phyloP scores from a whole-genome alignment of 2,888 invertebrate genomes.

The Erpobdella octoculata region DNA sequence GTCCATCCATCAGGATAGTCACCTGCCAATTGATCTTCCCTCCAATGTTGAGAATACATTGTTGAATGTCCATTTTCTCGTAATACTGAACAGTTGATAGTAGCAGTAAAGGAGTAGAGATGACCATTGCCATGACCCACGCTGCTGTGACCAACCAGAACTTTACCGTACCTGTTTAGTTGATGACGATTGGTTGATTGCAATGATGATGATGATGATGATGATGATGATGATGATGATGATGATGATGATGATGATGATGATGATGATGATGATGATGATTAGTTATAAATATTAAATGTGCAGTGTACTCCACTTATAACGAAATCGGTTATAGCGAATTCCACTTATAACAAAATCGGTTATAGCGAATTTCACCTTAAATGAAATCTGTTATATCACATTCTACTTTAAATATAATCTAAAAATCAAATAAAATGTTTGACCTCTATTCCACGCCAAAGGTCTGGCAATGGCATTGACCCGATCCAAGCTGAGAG shows the following conservation, averaged over 20 bases:
- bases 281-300: too few species aligned
- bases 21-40: neutral
- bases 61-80: neutral
- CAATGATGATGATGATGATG: slow-evolving; percentile 20
- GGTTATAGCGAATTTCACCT: too few species aligned
- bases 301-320: too few species aligned
- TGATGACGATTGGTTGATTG: too few species aligned
- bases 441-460: slow-evolving; percentile 39
- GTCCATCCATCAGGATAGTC: too few species aligned
- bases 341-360: too few species aligned
- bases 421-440: too few species aligned
- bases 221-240: slow-evolving; percentile 32
- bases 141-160: slow-evolving; percentile 12
- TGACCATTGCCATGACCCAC: neutral
- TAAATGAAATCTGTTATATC: too few species aligned
- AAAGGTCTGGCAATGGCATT: slow-evolving; percentile 49
- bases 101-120: slow-evolving; percentile 5
- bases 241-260: slow-evolving; percentile 34
- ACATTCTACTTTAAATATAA: too few species aligned
- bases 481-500: slow-evolving; percentile 47
- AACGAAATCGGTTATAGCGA: too few species aligned
- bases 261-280: slow-evolving; percentile 33
- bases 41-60: neutral
- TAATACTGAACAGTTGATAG: neutral
- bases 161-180: slow-evolving; percentile 2